Evolutionary conservation across 2,797 vertebrate species (phyloP), one percentile per base, ranked within the genome.

Genomic region (Eulemur albifrons): DNA sequence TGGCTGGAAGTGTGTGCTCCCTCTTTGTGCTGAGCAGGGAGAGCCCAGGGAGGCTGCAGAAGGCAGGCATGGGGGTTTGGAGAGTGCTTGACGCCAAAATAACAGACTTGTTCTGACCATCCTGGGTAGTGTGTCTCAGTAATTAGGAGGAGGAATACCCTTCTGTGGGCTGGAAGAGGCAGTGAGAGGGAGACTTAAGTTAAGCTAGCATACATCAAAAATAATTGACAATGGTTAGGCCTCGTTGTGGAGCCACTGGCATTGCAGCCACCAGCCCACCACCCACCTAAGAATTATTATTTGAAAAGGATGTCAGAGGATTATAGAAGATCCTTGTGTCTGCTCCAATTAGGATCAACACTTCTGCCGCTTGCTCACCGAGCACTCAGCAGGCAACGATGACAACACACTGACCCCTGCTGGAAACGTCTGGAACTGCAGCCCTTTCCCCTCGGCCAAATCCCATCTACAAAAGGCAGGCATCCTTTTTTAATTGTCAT

Each of bases 311-410:
- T 98, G 98, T 98, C 98, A 97, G 98, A 95, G 98, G 98, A 98
- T 98, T 98, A 98, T 90, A 98, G 98, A 98, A 98, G 98, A 98
- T 98, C 98, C 98, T 98, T 93, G 94, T 97, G 98, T 98, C 98
- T 97, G 98, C 98, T 99, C 98, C 98, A 99, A 99, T 99, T 99
- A 99, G 98, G 97, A 98, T 98, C 98, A 98, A 98, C 98, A 97
- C 97, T 97, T 97, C 20, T 59, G 79, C 97, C 88, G 91, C 96
- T 91, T 65, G 96, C 97, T 97, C 80, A n/a, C 65, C 15, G 94
- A 97, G 97, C 96, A 77, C 54, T 96, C 90, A 11, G 83, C 92
- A 80, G 23, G 77, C 73, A 98, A 98, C 32, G 96, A 96, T 98
- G 98, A 97, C 97, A 97, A 98, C 98, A 98, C 97, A 98, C 96